Evolutionary conservation across 1,140 invertebrate genomes (phyloP).

Genomic region (Cylas formicarius): DNA sequence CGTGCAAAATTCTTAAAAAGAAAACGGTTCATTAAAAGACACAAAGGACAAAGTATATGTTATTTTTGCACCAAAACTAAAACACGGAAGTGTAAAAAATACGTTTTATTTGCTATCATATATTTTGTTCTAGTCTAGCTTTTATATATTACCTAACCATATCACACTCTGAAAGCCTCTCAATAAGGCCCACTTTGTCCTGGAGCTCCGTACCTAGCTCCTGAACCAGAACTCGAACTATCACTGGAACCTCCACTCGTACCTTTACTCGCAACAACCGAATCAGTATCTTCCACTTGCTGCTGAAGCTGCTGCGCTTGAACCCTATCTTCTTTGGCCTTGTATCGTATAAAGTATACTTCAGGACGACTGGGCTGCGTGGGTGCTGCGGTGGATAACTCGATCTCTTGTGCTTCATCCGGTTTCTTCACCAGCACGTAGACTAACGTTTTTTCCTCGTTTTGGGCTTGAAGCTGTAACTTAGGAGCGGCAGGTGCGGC

Average conservation of each 20-base stretch:
- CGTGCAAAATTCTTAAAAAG: too few relatives aligned
- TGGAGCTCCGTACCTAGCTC: slow-evolving; percentile 24
- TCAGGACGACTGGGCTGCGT: slow-evolving; percentile 76
- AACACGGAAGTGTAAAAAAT: too few relatives aligned
- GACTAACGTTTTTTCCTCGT: slow-evolving; percentile 81
- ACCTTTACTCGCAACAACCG: slow-evolving; percentile 25
- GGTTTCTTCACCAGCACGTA: slow-evolving; percentile 84
- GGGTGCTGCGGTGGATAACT: slow-evolving; percentile 65
- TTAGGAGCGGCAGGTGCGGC: slow-evolving; percentile 69
- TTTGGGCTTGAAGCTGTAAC: slow-evolving; percentile 57
- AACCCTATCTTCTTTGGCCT: slow-evolving; percentile 45
- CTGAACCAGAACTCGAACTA: slow-evolving; percentile 10
- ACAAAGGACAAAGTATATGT: too few relatives aligned
- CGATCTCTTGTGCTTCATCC: slow-evolving; percentile 67
- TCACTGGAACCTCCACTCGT: not conserved
- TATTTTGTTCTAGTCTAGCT: too few relatives aligned
- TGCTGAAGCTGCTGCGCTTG: slow-evolving; percentile 38
- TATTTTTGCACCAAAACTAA: too few relatives aligned
- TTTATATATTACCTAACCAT: too few relatives aligned
- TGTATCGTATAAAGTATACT: slow-evolving; percentile 82
- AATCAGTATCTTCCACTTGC: slow-evolving; percentile 47
- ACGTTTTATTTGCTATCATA: too few relatives aligned
- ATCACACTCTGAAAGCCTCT: too few relatives aligned
- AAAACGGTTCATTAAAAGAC: too few relatives aligned
- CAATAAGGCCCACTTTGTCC: slow-evolving; percentile 28